Evolutionary conservation across 1,140 invertebrate species (phyloP).

Genomic region (Sogatella furcifera): DNA sequence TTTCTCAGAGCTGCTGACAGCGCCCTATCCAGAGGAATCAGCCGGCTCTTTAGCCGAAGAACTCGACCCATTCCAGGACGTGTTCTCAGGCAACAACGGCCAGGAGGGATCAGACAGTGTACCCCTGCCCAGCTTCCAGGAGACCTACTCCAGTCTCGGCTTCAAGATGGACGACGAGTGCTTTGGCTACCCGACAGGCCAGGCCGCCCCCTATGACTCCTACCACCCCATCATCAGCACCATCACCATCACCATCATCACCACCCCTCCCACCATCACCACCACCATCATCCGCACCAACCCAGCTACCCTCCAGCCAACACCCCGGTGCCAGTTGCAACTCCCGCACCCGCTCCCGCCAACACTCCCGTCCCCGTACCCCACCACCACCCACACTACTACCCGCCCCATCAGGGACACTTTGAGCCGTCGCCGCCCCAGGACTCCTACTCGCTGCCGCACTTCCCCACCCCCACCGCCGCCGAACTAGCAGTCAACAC

Average conservation of each 20-base stretch:
- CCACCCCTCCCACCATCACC: conserved; percentile 21
- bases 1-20: conserved; percentile 49
- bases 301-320: conserved; percentile 22
- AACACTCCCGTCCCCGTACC: conserved; percentile 21
- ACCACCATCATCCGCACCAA: conserved; percentile 29
- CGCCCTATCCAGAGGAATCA: conserved; percentile 43
- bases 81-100: conserved; percentile 19
- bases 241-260: conserved; percentile 30
- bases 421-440: conserved; percentile 42
- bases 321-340: conserved; percentile 17
- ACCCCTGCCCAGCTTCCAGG: conserved; percentile 31
- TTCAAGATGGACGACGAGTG: conserved; percentile 44
- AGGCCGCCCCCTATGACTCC: conserved; percentile 9
- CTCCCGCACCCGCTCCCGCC: conserved; percentile 29
- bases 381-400: conserved; percentile 17
- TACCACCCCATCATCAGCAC: conserved; percentile 20
- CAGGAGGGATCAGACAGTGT: conserved; percentile 38
- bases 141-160: conserved; percentile 25
- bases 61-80: conserved; percentile 38
- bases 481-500: conserved; percentile 24
- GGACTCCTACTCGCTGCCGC: conserved; percentile 30
- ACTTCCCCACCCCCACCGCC: conserved; percentile 24
- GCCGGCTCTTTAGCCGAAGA: conserved; percentile 36
- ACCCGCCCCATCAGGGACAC: conserved; percentile 31
- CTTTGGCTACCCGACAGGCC: conserved; percentile 40